Base-by-base conservation (phyloP, 2,888 invertebrate genomes). In the Dascillus cervinus region DNA sequence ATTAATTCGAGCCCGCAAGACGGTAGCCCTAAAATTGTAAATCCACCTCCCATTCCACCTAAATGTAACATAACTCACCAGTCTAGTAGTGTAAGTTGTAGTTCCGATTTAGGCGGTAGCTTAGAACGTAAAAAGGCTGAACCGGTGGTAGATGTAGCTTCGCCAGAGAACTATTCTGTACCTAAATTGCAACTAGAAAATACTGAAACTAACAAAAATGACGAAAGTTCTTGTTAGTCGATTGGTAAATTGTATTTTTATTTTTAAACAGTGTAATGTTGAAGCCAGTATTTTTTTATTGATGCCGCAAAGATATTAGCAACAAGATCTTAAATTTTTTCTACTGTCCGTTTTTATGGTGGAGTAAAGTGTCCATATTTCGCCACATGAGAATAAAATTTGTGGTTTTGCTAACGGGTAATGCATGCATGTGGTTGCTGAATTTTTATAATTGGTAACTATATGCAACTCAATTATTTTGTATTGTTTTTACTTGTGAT, bases 31-130 rank as follows among this genome's bases (percentile, higher is more conserved):
- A 58, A 58, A 33, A 25, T 55, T 2, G 56, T 58, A 23, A 55
- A 56, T 39, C 60, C 61, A 4, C 62, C 62, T 17, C 65, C 65
- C 1, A 62, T 62, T 21, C 63, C 63, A 2, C 65, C 65, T 1
- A 64, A 65, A 39, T 50, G 49, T 9, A 43, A 39, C 22, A 21
- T 46, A 28, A 41, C 41, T 14, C 13, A 43, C 29, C 43, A 48
- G 22, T 44, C 44, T 9, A 52, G 52, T 41, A 60, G 56, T 43
- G 55, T 60, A 3, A 59, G 57, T 46, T 40, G 59, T 31, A 58
- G 59, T 32, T 42, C 50, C 6, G 49, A 49, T 6, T 39, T 44
- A 2, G 36, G 36, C 10, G 25, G 40, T 22, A 38, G 40, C 15
- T 26, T 26, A 20, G 13, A 32, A 26, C 11, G 32, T 11, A 26